These are phyloP conservation scores for Macropis europaea DNA, from an alignment of 2,888 invertebrate species.

Conservation along the genomic window DNA sequence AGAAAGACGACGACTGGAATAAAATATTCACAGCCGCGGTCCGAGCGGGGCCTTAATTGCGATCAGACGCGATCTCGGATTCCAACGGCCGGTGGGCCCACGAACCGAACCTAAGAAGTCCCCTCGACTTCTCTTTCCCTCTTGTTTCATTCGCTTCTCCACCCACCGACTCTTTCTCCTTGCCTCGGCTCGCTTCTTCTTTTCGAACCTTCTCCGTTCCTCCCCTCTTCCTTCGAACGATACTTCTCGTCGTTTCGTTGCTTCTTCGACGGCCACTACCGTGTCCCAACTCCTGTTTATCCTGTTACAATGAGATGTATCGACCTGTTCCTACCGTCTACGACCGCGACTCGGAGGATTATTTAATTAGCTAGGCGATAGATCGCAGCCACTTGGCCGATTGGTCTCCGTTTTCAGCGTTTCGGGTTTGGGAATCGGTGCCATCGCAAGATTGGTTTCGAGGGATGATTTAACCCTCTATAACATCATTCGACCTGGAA, in stretches of 20 bases:
- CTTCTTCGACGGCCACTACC: conserved; percentile 51
- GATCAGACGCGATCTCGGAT: conserved; percentile 80
- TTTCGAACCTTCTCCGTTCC: conserved; percentile 35
- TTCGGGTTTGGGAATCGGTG: neutral
- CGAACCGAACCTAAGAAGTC: conserved; percentile 63
- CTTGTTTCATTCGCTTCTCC: conserved; percentile 4
- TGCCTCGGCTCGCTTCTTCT: conserved; percentile 37
- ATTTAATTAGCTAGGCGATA: conserved; percentile 76
- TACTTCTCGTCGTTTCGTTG: conserved; percentile 39
- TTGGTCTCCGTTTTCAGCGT: neutral
- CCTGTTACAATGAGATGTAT: conserved; percentile 79
- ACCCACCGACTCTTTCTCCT: conserved; percentile 14
- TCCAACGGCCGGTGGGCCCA: conserved; percentile 78
- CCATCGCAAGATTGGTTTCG: no score
- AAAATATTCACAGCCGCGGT: conserved; percentile 78
- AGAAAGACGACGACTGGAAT: conserved; percentile 68
- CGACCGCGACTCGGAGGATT: conserved; percentile 74
- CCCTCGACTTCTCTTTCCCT: conserved; percentile 42
- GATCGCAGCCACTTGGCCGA: conserved; percentile 31
- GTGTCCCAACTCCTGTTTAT: conserved; percentile 78
- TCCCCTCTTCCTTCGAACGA: conserved; percentile 46
- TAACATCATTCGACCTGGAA: no score
- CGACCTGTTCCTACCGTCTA: conserved; percentile 75
- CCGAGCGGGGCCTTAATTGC: conserved; percentile 78
- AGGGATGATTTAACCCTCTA: no score